These are phyloP conservation scores for Sitobion miscanthi DNA, from an alignment of 1,140 invertebrate genomes.

Conservation along the genomic window DNA sequence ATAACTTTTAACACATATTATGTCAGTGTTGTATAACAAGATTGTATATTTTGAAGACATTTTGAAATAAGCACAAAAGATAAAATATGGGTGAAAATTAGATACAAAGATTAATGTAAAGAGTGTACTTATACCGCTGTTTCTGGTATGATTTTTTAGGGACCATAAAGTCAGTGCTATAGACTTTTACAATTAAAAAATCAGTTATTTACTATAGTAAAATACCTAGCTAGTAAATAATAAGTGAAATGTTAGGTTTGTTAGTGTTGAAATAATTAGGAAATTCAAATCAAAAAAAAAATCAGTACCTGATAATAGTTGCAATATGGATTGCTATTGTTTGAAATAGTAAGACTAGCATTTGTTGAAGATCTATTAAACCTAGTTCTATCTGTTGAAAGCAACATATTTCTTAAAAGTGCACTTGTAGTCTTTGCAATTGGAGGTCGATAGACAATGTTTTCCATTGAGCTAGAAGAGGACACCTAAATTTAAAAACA, in stretches of 20 bases:
- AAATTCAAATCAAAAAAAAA: background rate
- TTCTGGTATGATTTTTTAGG: background rate
- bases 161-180: background rate
- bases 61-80: too few species aligned
- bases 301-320: constrained; percentile 4
- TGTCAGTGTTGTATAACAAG: background rate
- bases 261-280: background rate
- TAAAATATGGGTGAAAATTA: too few species aligned
- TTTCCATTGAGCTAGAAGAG: background rate
- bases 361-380: background rate
- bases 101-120: background rate
- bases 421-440: constrained; percentile 32
- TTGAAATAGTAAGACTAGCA: background rate
- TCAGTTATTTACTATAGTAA: background rate
- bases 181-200: background rate
- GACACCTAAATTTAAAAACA: background rate
- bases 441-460: background rate
- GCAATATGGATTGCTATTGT: background rate
- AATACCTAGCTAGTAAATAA: background rate
- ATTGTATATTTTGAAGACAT: background rate
- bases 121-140: background rate
- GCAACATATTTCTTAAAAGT: constrained; percentile 36
- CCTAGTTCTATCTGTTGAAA: constrained; percentile 30
- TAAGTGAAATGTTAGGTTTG: background rate
- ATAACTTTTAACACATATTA: background rate